Base-by-base conservation (phyloP, 1,140 invertebrate genomes). In the Daktulosphaira vitifoliae region DNA sequence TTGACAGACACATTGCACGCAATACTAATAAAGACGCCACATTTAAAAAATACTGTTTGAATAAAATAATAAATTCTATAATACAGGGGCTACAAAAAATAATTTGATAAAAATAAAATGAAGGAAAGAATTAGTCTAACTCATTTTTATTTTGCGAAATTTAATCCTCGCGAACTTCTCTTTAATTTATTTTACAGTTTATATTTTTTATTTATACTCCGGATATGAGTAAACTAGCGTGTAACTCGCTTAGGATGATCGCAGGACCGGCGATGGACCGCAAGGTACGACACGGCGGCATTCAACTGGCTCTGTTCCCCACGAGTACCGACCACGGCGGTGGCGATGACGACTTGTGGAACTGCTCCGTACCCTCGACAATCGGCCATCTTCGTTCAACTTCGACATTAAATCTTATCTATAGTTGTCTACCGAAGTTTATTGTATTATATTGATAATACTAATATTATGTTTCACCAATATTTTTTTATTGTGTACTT, bases 221-320 rank as follows among this genome's bases (percentile, higher is more conserved):
- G n/a, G n/a, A n/a, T n/a, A n/a, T n/a, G 29, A 5, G 11, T 11
- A 33, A 11, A 33, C 29, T 33, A 5, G 29, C 29, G 29, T 11
- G 5, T 33, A 33, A 33, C 29, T 33, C 29, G 29, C 5, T 11
- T 11, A 11, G 29, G 29, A 33, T 5, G 5, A 33, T 6, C 38
- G 42, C 42, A 38, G 42, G 42, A 26, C 39, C 54, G 56, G 46
- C 26, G 25, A 16, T 39, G 18, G 44, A 48, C 42, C 29, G 18
- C 20, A 23, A 16, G 42, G 42, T 39, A 25, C 56, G 42, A 46
- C 42, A 16, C 56, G 56, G 56, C 56, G 56, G 56, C 56, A 42
- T 62, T 48, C 56, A 39, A 62, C 56, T 48, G 56, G 56, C 42
- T 39, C 56, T 38, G 42, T 39, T 39, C 53, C 38, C 42, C 54